Base-by-base conservation (phyloP, 2,888 invertebrate species). In the Chouioia cunea region DNA sequence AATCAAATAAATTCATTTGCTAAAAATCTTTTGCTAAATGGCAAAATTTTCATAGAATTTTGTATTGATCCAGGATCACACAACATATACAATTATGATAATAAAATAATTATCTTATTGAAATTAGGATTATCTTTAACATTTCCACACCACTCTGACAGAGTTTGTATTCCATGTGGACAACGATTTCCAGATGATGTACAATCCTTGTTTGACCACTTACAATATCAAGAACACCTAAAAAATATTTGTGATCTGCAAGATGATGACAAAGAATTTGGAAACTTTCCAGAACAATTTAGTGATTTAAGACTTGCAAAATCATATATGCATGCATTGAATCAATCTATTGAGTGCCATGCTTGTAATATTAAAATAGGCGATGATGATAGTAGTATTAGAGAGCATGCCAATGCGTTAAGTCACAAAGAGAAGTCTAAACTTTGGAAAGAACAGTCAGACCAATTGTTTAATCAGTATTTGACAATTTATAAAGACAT, bases 181-280 rank as follows among this genome's bases (percentile, higher is more conserved):
- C 3, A 6, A 16, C 2, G 2, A 43, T 20, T 68, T 53, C 23
- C 43, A 27, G 57, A 44, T 53, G 44, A 57, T 57, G 23, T 27
- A 23, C 63, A 71, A 48, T 48, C 36, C 16, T 56, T 73, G 10
- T 73, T 59, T 54, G 70, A 70, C 12, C 73, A 73, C 59, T 43
- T 73, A 20, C 62, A 66, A 18, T 0, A 23, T 20, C 1, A 20
- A 27, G 47, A 70, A 43, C 73, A 73, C 46, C 22, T 59, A 22
- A n/a, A 63, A 18, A 63, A 63, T 10, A 54, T 73, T 18, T 10
- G 15, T 36, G 3, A 59, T 44, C 22, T 72, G 22, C 48, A 48
- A 52, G 10, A 36, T 16, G 4, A 63, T 63, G 14, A 62, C 15
- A 52, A 54, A 66, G 2, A 6, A 3, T 56, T 50, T 46, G 20